phyloP scores from a whole-genome alignment of 2,888 invertebrate species.

The Torymus auratus region DNA sequence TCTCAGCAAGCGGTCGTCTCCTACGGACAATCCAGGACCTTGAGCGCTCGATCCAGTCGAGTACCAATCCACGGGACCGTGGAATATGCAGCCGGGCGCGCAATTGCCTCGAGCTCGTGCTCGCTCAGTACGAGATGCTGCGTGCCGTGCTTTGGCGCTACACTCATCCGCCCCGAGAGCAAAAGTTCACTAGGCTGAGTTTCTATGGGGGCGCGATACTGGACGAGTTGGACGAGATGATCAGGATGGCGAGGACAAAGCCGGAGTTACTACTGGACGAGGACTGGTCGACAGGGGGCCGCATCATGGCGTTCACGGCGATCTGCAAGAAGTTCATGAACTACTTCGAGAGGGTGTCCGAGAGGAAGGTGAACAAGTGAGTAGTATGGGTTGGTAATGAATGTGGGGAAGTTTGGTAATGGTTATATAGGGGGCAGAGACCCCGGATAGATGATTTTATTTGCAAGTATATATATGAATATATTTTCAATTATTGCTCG shows the following conservation, averaged over 20 bases:
- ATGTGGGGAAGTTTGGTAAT: too few species aligned
- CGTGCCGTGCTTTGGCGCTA: slow-evolving; percentile 74
- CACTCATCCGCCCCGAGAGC: slow-evolving; percentile 69
- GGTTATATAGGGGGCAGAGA: too few species aligned
- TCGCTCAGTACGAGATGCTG: slow-evolving; percentile 70
- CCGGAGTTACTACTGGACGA: slow-evolving; percentile 59
- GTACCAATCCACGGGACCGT: slow-evolving; percentile 58
- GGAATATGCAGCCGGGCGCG: slow-evolving; percentile 62
- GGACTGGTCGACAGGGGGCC: slow-evolving; percentile 53
- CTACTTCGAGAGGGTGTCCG: slow-evolving; percentile 73
- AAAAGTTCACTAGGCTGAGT: slow-evolving; percentile 65
- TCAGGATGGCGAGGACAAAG: slow-evolving; percentile 59
- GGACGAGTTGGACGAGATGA: slow-evolving; percentile 67
- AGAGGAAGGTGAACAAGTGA: slow-evolving; percentile 72
- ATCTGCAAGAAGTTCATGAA: slow-evolving; percentile 73
- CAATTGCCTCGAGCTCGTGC: slow-evolving; percentile 68
- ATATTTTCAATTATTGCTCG: too few species aligned
- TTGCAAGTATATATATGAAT: too few species aligned
- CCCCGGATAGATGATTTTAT: too few species aligned
- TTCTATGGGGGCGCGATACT: slow-evolving; percentile 72
- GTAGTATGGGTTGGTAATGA: background rate
- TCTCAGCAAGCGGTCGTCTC: slow-evolving; percentile 65
- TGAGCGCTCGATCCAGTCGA: slow-evolving; percentile 57
- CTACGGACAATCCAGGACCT: slow-evolving; percentile 61
- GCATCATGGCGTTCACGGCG: slow-evolving; percentile 62